These are phyloP conservation scores for Agonum fuliginosum DNA, from an alignment of 2,888 invertebrate genomes.

Conservation along the genomic window DNA sequence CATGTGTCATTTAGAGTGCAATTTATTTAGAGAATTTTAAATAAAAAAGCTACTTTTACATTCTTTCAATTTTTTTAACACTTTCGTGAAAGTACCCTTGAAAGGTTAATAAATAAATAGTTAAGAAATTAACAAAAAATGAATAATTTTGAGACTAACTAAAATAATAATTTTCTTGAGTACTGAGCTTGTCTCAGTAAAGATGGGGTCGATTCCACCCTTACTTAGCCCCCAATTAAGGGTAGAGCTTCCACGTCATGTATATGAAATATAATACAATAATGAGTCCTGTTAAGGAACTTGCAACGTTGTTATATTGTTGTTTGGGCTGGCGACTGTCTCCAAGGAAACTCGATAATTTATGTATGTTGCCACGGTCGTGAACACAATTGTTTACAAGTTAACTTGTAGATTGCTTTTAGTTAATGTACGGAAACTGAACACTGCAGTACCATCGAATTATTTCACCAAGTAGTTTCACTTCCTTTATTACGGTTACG, in stretches of 20 bases:
- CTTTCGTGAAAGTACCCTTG: too few species aligned
- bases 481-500: background rate
- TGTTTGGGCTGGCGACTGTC: constrained; percentile 47
- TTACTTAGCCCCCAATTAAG: constrained; percentile 40
- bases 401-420: constrained; percentile 56
- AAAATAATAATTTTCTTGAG: too few species aligned
- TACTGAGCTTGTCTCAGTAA: too few species aligned
- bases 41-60: too few species aligned
- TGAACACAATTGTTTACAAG: constrained; percentile 54
- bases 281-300: constrained; percentile 59
- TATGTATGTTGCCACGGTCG: constrained; percentile 50
- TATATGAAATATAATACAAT: constrained; percentile 57
- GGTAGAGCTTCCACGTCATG: constrained; percentile 30
- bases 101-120: too few species aligned
- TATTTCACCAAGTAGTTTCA: constrained; percentile 5
- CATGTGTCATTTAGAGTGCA: too few species aligned
- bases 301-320: constrained; percentile 56
- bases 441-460: constrained; percentile 44
- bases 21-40: too few species aligned
- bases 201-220: background rate
- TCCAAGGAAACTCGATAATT: constrained; percentile 56
- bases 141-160: too few species aligned
- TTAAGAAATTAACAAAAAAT: too few species aligned
- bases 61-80: too few species aligned
- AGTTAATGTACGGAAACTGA: constrained; percentile 46